phyloP scores from a whole-genome alignment of 2,888 invertebrate genomes.

The Cosmorhoe ocellata region DNA sequence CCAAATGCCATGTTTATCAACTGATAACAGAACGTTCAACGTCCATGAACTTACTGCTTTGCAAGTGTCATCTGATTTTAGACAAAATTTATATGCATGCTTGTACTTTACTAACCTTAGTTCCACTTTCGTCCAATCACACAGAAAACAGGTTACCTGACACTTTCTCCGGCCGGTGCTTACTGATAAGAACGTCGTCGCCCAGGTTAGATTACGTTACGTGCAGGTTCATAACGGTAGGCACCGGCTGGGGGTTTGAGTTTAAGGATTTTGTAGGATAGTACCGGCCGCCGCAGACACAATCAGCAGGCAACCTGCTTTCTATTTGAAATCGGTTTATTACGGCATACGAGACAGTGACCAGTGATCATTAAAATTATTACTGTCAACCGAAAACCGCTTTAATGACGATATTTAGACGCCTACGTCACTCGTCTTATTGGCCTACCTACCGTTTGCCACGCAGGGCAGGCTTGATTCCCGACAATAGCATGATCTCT shows the following conservation, averaged over 20 bases:
- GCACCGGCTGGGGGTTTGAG: no score
- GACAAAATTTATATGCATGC: background rate
- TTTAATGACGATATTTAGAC: background rate
- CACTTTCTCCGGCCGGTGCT: background rate
- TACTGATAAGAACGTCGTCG: no score
- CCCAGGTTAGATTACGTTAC: no score
- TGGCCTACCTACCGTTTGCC: no score
- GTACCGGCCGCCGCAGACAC: background rate
- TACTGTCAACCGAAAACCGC: background rate
- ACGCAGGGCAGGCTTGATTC: no score
- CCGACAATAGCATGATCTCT: no score
- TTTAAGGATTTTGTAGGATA: no score
- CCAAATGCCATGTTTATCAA: constrained; percentile 23
- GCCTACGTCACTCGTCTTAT: background rate
- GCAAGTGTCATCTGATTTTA: constrained; percentile 11
- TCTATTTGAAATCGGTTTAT: constrained; percentile 6
- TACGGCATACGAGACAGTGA: constrained; percentile 1
- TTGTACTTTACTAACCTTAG: background rate
- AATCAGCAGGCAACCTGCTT: constrained; percentile 3
- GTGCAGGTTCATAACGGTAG: no score
- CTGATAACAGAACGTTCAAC: constrained; percentile 27
- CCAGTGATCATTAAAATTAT: constrained; percentile 1
- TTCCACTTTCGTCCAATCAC: background rate
- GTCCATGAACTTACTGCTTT: constrained; percentile 27
- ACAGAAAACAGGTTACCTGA: constrained; percentile 6